Evolutionary conservation across 2,797 vertebrate genomes (phyloP).

Genomic region (Pagetopsis macropterus): DNA sequence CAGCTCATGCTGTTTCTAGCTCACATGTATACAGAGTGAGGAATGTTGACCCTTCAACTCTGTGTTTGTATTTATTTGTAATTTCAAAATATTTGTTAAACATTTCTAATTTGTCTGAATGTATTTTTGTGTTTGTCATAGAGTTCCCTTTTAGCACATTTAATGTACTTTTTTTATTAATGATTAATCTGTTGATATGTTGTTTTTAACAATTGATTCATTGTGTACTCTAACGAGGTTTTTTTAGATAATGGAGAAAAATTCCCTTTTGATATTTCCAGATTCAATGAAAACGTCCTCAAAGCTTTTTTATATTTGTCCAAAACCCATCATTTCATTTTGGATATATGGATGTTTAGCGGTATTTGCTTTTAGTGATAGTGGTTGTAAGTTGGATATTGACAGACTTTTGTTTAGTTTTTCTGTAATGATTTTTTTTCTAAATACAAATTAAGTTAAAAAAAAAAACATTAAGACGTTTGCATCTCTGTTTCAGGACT

Average conservation of each 20-base stretch:
- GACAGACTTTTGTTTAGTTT: no score
- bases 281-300: not conserved
- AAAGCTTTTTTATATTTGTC: not conserved
- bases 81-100: constrained; percentile 37
- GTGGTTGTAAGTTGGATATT: no score
- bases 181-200: not conserved
- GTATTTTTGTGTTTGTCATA: constrained; percentile 13
- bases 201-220: not conserved
- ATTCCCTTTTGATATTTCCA: not conserved
- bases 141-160: not conserved
- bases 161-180: not conserved
- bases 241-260: not conserved
- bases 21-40: constrained; percentile 9
- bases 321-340: not conserved
- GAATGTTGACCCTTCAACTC: constrained; percentile 31
- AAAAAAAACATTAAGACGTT: not conserved
- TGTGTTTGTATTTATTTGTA: constrained; percentile 27
- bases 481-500: constrained; percentile 85
- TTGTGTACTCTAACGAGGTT: not conserved
- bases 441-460: not conserved
- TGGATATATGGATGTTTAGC: not conserved
- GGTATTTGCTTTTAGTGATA: not conserved
- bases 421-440: not conserved
- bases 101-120: constrained; percentile 29
- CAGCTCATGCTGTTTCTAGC: constrained; percentile 25